Evolutionary conservation across 2,113 vertebrate genomes (phyloP).

Genomic region (Pluvialis apricaria): DNA sequence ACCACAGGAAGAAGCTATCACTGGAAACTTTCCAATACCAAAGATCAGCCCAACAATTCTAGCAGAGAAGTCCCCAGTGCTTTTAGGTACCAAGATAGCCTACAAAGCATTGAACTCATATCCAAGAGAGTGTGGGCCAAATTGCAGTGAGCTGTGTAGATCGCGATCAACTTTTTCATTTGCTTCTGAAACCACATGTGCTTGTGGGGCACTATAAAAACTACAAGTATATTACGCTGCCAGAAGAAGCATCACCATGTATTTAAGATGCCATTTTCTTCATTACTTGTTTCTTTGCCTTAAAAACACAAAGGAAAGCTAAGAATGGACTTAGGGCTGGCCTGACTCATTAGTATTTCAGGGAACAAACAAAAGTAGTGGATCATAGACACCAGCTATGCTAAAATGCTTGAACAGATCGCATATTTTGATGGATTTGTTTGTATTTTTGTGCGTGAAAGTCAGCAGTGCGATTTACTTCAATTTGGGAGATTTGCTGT

Average conservation of each 20-base stretch:
- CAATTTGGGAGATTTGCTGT: neutral
- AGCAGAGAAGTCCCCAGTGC: neutral
- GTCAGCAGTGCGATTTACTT: neutral
- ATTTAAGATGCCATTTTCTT: neutral
- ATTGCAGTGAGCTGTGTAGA: neutral
- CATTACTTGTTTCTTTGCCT: neutral
- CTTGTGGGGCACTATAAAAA: neutral
- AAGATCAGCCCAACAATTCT: neutral
- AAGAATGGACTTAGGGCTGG: neutral
- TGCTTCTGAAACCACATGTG: neutral
- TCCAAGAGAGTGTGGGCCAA: neutral
- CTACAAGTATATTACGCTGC: neutral
- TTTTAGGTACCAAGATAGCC: neutral
- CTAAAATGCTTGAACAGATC: neutral
- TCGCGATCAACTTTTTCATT: neutral
- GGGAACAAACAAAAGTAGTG: neutral
- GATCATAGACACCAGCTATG: neutral
- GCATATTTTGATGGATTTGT: neutral
- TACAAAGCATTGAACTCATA: neutral
- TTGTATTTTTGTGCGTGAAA: neutral
- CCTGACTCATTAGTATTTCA: neutral
- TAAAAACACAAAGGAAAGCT: neutral
- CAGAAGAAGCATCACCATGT: neutral
- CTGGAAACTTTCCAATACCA: neutral
- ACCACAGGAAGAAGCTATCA: neutral